Evolutionary conservation across 2,113 vertebrate genomes (phyloP).

Genomic region (Etheostoma spectabile): DNA sequence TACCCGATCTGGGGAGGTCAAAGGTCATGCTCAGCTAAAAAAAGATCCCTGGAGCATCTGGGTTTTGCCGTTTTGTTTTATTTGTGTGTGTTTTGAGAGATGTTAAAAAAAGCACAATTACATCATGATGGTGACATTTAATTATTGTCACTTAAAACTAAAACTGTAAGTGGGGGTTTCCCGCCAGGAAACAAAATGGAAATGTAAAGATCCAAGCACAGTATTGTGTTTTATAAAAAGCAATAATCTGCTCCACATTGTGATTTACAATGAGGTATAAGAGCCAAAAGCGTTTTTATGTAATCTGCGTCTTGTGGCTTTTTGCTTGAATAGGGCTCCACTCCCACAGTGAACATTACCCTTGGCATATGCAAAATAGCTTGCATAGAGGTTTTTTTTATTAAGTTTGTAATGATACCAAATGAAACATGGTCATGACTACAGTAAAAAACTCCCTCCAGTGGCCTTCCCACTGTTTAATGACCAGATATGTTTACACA

Average conservation of each 20-base stretch:
- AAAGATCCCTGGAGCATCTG: not conserved
- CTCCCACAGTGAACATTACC: slow-evolving; percentile 67
- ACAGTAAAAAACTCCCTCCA: slow-evolving; percentile 26
- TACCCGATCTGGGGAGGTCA: not conserved
- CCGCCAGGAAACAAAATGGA: slow-evolving; percentile 20
- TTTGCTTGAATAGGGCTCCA: slow-evolving; percentile 47
- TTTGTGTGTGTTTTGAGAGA: not conserved
- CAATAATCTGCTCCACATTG: slow-evolving; percentile 31
- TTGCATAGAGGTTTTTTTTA: slow-evolving; percentile 17
- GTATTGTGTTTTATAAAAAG: slow-evolving; percentile 29
- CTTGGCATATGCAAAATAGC: slow-evolving; percentile 52
- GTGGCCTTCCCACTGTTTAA: slow-evolving; percentile 53
- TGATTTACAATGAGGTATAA: slow-evolving; percentile 44
- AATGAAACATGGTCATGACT: slow-evolving; percentile 41
- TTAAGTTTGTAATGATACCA: slow-evolving; percentile 30
- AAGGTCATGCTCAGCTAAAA: slow-evolving; percentile 5
- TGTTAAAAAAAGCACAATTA: not conserved
- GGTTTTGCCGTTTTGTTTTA: not conserved
- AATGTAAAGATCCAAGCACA: slow-evolving; percentile 10
- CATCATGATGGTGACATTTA: slow-evolving; percentile 12
- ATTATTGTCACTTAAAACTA: slow-evolving; percentile 24
- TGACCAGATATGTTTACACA: slow-evolving; percentile 56
- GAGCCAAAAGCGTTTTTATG: slow-evolving; percentile 65
- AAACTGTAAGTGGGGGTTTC: slow-evolving; percentile 24
- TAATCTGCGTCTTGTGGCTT: slow-evolving; percentile 64